These are phyloP conservation scores for Gallinago media DNA, from an alignment of 2,113 vertebrate species.

Conservation along the genomic window DNA sequence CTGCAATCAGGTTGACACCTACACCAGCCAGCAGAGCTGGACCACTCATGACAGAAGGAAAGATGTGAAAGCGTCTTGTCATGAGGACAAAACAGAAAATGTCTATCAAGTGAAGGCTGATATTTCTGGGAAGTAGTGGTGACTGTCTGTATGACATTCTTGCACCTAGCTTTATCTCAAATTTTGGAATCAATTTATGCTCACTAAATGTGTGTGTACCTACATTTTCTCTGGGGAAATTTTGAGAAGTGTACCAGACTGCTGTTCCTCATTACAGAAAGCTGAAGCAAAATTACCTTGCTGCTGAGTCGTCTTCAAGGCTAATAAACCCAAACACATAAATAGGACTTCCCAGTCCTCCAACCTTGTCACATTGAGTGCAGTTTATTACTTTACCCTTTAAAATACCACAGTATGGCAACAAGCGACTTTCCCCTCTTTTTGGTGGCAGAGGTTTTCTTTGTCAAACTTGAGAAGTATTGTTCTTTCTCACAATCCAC, in stretches of 20 bases:
- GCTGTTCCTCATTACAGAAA: not conserved
- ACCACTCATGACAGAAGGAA: not conserved
- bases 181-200: not conserved
- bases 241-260: not conserved
- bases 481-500: not conserved
- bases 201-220: not conserved
- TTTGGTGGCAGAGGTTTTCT: not conserved
- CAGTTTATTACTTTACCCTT: conserved; percentile 15
- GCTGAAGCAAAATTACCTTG: not conserved
- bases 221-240: not conserved
- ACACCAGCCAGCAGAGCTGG: not conserved
- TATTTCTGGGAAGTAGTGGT: not conserved
- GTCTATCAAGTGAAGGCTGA: not conserved
- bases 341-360: not conserved
- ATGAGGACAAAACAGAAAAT: not conserved
- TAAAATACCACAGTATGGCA: not conserved
- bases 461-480: not conserved
- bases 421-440: not conserved
- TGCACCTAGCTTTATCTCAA: not conserved
- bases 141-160: not conserved
- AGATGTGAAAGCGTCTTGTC: not conserved
- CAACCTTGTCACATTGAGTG: not conserved
- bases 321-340: not conserved
- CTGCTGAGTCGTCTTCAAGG: not conserved
- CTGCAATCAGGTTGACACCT: not conserved